phyloP scores from a whole-genome alignment of 1,140 invertebrate species.

The Drosophila virilis region DNA sequence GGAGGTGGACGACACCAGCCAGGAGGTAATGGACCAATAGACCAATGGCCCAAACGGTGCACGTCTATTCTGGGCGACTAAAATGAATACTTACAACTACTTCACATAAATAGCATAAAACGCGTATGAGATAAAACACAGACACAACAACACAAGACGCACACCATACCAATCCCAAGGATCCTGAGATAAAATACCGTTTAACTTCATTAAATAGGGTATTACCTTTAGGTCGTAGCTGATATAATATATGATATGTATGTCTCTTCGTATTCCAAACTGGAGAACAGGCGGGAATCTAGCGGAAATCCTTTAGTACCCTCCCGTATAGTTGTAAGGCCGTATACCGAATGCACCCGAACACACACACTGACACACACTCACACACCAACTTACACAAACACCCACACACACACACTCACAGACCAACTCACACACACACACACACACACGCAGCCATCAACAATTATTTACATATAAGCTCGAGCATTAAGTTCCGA shows the following conservation, averaged over 20 bases:
- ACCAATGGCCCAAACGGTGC: background rate
- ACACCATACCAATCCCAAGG: slow-evolving; percentile 8
- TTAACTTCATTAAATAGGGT: slow-evolving; percentile 37
- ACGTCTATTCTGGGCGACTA: slow-evolving; percentile 26
- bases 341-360: no score
- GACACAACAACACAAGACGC: background rate
- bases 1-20: slow-evolving; percentile 83
- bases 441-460: background rate
- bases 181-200: slow-evolving; percentile 19
- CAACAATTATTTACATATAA: slow-evolving; percentile 19
- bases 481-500: slow-evolving; percentile 11
- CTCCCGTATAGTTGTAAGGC: no score
- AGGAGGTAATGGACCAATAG: slow-evolving; percentile 83
- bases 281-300: background rate
- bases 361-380: background rate
- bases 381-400: background rate
- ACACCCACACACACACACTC: background rate
- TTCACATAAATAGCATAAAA: slow-evolving; percentile 47
- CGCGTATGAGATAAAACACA: slow-evolving; percentile 32
- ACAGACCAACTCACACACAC: slow-evolving; percentile 2
- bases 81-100: slow-evolving; percentile 57
- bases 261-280: slow-evolving; percentile 36
- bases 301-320: background rate
- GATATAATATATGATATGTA: slow-evolving; percentile 24
- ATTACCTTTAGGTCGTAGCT: slow-evolving; percentile 41